phyloP scores from a whole-genome alignment of 2,888 invertebrate genomes.

The Thysanoteuthis rhombus region DNA sequence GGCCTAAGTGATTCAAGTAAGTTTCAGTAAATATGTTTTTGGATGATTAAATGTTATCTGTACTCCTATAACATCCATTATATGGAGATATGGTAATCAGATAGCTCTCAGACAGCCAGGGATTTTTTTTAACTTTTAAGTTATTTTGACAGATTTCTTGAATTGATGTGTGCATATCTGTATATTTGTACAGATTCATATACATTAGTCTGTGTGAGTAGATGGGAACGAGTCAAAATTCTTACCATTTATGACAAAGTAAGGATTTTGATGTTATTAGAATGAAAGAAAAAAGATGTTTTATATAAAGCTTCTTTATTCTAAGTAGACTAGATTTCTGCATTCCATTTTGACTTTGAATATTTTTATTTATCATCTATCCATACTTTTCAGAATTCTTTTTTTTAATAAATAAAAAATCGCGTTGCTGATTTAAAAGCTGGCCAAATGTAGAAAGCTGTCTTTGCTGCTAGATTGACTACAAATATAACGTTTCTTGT shows the following conservation, averaged over 20 bases:
- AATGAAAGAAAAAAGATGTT: not conserved
- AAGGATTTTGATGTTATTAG: not conserved
- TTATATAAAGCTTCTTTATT: not conserved
- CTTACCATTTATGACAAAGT: not conserved
- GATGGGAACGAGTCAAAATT: not conserved
- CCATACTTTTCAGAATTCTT: not conserved
- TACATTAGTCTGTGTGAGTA: not conserved
- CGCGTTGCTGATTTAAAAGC: not conserved
- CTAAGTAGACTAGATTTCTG: constrained; percentile 12
- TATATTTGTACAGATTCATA: not conserved
- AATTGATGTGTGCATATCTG: not conserved
- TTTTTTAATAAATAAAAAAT: not conserved
- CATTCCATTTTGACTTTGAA: constrained; percentile 12
- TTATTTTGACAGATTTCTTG: not conserved
- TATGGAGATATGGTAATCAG: not conserved
- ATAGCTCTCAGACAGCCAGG: not conserved
- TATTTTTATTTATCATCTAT: not conserved
- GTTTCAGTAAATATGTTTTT: not conserved
- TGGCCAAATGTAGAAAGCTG: not conserved
- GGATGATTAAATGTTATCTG: constrained; percentile 12
- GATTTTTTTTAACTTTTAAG: not conserved
- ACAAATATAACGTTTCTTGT: not conserved
- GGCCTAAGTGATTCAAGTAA: not conserved
- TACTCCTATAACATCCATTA: not conserved
- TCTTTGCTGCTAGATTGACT: not conserved